A percentile compares a stretch with the other conserved stretches of the same genome.
Evolutionary conservation across 2,888 invertebrate species (phyloP).

Genomic region (Ferrisia virgata): DNA sequence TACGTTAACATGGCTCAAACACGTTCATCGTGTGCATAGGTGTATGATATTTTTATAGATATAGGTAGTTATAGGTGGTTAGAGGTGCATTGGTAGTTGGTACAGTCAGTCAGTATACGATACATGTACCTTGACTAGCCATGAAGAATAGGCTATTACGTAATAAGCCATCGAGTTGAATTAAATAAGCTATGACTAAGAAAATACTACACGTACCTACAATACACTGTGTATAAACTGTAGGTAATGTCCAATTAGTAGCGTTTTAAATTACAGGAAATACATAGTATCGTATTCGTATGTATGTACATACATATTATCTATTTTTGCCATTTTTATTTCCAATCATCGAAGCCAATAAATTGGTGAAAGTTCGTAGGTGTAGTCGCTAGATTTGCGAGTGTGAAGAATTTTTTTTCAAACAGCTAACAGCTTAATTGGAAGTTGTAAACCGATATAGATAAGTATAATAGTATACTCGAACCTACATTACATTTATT

Average conservation of each 20-base stretch:
- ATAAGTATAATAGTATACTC: no score
- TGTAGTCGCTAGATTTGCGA: neutral
- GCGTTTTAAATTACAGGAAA: neutral
- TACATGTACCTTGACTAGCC: no score
- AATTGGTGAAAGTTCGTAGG: neutral
- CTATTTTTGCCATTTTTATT: neutral
- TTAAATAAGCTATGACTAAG: neutral
- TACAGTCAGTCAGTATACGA: no score
- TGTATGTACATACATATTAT: neutral
- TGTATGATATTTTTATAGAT: constrained; percentile 1
- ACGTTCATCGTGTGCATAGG: neutral
- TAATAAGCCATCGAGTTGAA: neutral
- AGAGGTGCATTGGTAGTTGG: no score
- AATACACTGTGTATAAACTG: neutral
- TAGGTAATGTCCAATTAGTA: neutral
- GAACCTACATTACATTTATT: no score
- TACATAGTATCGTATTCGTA: neutral
- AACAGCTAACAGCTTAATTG: neutral
- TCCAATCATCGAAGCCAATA: neutral
- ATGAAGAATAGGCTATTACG: no score
- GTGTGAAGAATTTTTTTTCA: neutral
- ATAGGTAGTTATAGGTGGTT: neutral
- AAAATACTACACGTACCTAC: no score
- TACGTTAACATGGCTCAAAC: neutral
- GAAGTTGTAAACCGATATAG: no score